Evolutionary conservation across 64 coral and sea anemone genomes (phyloP).

Genomic region (Montipora efflorescens): DNA sequence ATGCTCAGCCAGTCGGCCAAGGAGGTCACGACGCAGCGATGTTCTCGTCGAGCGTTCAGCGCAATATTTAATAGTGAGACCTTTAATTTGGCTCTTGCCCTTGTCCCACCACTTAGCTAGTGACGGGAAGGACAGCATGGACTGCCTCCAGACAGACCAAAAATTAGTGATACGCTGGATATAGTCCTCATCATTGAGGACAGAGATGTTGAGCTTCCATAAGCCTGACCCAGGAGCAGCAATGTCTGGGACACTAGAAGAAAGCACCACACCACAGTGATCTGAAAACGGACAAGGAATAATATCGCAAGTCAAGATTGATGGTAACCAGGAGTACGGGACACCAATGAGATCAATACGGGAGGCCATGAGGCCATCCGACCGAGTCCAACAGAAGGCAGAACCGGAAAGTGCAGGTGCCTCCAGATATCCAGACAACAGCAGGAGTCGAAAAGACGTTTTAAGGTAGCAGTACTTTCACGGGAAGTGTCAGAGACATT

Average conservation of each 20-base stretch:
- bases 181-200: conserved; percentile 10
- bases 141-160: conserved; percentile 25
- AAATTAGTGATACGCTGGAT: background rate
- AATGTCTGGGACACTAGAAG: background rate
- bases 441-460: background rate
- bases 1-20: background rate
- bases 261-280: background rate
- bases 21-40: background rate
- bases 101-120: background rate
- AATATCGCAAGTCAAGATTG: background rate
- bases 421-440: conserved; percentile 32
- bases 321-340: background rate
- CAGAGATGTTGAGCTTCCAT: conserved; percentile 30
- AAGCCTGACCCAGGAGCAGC: background rate
- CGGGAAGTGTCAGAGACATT: background rate
- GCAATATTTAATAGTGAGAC: background rate
- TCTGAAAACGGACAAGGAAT: conserved; percentile 50
- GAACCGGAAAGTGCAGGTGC: background rate
- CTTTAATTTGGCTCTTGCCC: background rate
- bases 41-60: background rate
- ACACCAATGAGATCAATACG: conserved; percentile 44
- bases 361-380: background rate
- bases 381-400: conserved; percentile 8
- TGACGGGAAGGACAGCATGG: background rate
- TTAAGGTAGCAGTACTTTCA: background rate